A percentile compares a stretch with the other conserved stretches of the same genome.
phyloP scores from a whole-genome alignment of 2,113 vertebrate species.

The Catharus fuscescens region DNA sequence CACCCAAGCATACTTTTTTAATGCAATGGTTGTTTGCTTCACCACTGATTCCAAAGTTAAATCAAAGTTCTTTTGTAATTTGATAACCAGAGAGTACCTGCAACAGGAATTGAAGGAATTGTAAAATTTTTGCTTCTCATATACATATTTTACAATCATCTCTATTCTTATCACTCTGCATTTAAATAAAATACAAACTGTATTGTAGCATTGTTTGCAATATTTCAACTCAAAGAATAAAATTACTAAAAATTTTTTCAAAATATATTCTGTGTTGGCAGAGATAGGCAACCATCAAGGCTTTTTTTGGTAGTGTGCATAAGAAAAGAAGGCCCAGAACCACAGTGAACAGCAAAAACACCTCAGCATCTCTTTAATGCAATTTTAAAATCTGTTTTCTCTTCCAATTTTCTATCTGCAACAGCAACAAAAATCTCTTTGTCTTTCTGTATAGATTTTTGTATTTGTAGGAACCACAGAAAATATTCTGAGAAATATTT shows the following conservation, averaged over 20 bases:
- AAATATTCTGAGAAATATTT: not conserved
- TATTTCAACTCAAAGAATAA: not conserved
- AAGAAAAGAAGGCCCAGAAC: not conserved
- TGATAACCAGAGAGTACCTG: not conserved
- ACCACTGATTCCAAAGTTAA: not conserved
- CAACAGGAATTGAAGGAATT: not conserved
- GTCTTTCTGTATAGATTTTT: not conserved
- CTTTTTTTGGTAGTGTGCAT: not conserved
- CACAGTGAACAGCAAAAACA: not conserved
- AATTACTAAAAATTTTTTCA: not conserved
- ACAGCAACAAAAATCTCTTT: not conserved
- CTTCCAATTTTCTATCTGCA: not conserved
- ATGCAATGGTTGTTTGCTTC: not conserved
- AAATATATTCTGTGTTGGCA: not conserved
- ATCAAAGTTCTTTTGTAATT: not conserved
- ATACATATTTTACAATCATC: not conserved
- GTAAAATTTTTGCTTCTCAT: not conserved
- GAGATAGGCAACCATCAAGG: not conserved
- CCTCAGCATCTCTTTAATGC: not conserved
- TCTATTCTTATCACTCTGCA: not conserved
- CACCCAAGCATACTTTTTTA: not conserved
- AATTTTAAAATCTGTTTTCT: not conserved
- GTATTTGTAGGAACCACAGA: not conserved
- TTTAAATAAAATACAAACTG: not conserved
- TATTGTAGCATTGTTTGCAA: not conserved